phyloP scores from a whole-genome alignment of 2,113 vertebrate species.

The Rhegmatorhina hoffmannsi region DNA sequence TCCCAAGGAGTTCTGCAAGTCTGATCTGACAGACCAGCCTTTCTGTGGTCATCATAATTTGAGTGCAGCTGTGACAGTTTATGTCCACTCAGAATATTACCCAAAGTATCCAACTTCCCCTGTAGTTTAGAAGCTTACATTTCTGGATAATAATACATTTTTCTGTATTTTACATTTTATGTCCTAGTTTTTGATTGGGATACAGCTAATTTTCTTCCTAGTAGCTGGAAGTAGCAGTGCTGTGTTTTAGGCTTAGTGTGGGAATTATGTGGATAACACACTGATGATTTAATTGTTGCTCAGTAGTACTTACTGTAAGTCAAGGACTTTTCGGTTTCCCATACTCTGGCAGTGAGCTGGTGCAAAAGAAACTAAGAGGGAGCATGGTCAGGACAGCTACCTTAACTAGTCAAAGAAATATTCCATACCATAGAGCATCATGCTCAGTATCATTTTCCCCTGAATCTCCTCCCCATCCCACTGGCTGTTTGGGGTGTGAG shows the following conservation, averaged over 20 bases:
- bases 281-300: not conserved
- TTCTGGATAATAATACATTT: not conserved
- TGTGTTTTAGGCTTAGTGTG: not conserved
- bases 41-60: not conserved
- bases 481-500: too few species aligned
- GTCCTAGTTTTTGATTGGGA: not conserved
- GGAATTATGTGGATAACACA: not conserved
- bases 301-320: not conserved
- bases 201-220: not conserved
- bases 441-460: not conserved
- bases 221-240: not conserved
- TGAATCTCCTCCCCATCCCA: not conserved
- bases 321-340: not conserved
- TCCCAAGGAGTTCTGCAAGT: not conserved
- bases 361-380: not conserved
- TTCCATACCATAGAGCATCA: not conserved
- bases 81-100: not conserved
- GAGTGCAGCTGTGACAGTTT: not conserved
- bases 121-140: not conserved
- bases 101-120: not conserved
- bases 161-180: not conserved
- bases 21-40: not conserved
- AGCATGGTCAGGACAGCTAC: not conserved
- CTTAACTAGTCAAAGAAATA: not conserved
- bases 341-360: not conserved